Evolutionary conservation across 2,797 vertebrate genomes (phyloP).

Genomic region (Enteromius radiatus): DNA sequence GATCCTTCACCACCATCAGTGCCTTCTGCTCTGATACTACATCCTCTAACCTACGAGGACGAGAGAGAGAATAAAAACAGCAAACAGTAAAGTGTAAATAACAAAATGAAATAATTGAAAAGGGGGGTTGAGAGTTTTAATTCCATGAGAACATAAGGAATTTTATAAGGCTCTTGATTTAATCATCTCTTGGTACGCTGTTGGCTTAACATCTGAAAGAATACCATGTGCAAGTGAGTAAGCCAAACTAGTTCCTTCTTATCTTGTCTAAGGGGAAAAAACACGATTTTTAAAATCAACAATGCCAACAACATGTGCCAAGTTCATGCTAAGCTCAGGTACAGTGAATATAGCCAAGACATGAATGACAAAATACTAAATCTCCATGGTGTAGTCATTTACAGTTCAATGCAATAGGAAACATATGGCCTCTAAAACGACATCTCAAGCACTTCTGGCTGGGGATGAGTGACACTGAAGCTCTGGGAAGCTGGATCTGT

Average conservation of each 20-base stretch:
- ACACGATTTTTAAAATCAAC: background rate
- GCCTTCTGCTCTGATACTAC: slow-evolving; percentile 85
- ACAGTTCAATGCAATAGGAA: slow-evolving; percentile 3
- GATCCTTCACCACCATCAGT: slow-evolving; percentile 90
- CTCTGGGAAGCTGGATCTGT: slow-evolving; percentile 2
- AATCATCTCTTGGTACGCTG: slow-evolving; percentile 27
- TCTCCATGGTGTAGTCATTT: background rate
- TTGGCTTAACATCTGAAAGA: slow-evolving; percentile 7
- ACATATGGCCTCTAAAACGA: slow-evolving; percentile 20
- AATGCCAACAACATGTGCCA: background rate
- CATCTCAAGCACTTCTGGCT: slow-evolving; percentile 27
- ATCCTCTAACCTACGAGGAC: slow-evolving; percentile 71
- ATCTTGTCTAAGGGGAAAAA: background rate
- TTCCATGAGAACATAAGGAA: background rate
- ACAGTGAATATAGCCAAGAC: background rate
- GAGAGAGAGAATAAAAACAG: background rate
- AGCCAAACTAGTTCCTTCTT: background rate
- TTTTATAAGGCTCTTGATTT: slow-evolving; percentile 41
- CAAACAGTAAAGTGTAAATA: background rate
- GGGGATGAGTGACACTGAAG: background rate
- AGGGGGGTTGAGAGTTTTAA: background rate
- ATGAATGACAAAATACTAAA: background rate
- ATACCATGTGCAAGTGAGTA: slow-evolving; percentile 1
- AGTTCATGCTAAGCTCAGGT: background rate
- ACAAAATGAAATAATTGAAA: background rate